Evolutionary conservation across 2,888 invertebrate genomes (phyloP).

Genomic region (Unio pictorum): DNA sequence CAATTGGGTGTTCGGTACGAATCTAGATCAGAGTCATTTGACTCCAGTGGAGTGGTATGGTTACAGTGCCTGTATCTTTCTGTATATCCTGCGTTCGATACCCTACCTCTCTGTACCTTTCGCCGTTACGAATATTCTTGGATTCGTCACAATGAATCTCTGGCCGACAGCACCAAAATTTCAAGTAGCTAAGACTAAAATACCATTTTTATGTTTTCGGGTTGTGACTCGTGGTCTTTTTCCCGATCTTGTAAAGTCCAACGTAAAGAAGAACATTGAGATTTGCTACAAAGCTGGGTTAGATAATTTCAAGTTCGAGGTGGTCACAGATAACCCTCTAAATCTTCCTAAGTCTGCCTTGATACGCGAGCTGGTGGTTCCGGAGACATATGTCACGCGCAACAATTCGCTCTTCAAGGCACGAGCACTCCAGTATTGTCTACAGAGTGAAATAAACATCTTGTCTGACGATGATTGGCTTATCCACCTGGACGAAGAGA

Average conservation of each 20-base stretch:
- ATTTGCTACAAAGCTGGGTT: conserved; percentile 36
- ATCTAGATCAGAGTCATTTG: conserved; percentile 22
- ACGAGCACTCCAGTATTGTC: conserved; percentile 38
- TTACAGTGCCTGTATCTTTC: conserved; percentile 9
- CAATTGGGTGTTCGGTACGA: conserved; percentile 29
- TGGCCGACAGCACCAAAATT: conserved; percentile 25
- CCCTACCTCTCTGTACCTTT: conserved; percentile 31
- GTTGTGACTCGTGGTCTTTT: conserved; percentile 39
- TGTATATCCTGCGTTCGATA: conserved; percentile 22
- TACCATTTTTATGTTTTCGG: conserved; percentile 43
- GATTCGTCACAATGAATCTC: conserved; percentile 29
- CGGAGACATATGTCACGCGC: conserved; percentile 25
- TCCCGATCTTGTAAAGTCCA: conserved; percentile 33
- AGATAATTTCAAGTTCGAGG: conserved; percentile 41
- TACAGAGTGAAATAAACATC: conserved; percentile 31
- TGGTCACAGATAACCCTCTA: conserved; percentile 37
- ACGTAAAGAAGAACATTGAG: conserved; percentile 33
- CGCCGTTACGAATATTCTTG: conserved; percentile 23
- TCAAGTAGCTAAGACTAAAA: conserved; percentile 19
- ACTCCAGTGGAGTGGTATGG: conserved; percentile 24
- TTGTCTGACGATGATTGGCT: conserved; percentile 36
- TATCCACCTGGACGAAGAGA: conserved; percentile 42
- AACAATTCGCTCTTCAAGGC: conserved; percentile 37
- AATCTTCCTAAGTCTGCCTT: conserved; percentile 25
- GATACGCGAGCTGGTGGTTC: conserved; percentile 35